Conservation (phyloP, 2,113 vertebrate genomes). For the Delphinus delphis region DNA sequence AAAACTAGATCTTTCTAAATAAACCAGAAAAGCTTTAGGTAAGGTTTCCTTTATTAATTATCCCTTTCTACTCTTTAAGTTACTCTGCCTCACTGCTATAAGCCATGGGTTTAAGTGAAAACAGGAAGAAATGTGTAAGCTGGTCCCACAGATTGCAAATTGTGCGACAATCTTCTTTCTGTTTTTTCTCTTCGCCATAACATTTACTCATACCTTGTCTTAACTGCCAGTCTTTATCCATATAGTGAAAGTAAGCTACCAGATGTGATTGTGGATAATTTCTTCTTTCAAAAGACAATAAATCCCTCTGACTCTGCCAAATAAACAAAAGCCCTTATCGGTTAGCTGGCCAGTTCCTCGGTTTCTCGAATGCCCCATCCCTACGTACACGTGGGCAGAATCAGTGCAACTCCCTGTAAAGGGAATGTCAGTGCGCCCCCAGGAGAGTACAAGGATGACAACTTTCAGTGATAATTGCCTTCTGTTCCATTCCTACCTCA, state of each 20-base stretch:
- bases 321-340: background rate
- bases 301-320: background rate
- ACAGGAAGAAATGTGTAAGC: background rate
- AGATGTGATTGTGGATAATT: background rate
- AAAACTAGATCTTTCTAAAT: background rate
- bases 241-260: background rate
- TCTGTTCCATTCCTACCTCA: background rate
- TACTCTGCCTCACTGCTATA: background rate
- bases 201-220: background rate
- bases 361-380: background rate
- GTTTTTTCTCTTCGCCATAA: background rate
- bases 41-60: background rate
- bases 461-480: background rate
- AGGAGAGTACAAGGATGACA: background rate
- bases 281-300: conserved; percentile 8
- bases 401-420: background rate
- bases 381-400: background rate
- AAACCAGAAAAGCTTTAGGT: background rate
- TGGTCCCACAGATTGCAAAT: background rate
- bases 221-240: background rate
- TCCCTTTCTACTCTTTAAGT: background rate
- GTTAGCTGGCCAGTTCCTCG: background rate
- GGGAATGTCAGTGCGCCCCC: background rate
- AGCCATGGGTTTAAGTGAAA: background rate
- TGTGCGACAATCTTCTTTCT: background rate